Percentiles rank a stretch among this genome's conserved stretches.
Conservation (phyloP, 1,140 invertebrate genomes). For the Vanessa atalanta region DNA sequence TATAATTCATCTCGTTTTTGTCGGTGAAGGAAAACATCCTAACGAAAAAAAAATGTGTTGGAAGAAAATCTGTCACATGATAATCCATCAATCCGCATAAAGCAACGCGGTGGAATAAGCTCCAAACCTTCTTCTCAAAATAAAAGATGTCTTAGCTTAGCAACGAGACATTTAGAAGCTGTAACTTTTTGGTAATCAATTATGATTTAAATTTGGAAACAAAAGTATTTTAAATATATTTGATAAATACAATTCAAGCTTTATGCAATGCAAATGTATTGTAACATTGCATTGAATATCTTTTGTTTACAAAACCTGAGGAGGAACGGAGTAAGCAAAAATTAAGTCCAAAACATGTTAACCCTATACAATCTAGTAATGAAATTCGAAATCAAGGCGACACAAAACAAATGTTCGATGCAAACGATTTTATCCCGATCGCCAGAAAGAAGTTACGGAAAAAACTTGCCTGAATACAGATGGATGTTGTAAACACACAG, state of each 20-base stretch:
- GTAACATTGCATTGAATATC: slow-evolving; percentile 2
- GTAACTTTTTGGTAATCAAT: too few relatives aligned
- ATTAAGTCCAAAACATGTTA: slow-evolving; percentile 35
- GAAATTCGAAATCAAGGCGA: slow-evolving; percentile 72
- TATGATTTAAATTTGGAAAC: too few relatives aligned
- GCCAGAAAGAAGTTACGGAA: slow-evolving; percentile 64
- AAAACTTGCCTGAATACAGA: slow-evolving; percentile 72
- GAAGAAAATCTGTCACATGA: too few relatives aligned
- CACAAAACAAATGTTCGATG: slow-evolving; percentile 61
- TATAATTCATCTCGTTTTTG: too few relatives aligned
- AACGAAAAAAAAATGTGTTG: too few relatives aligned
- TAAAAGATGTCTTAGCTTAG: too few relatives aligned
- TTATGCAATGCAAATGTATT: neutral
- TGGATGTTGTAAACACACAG: slow-evolving; percentile 53
- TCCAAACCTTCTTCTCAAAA: too few relatives aligned
- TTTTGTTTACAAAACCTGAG: slow-evolving; percentile 18
- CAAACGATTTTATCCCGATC: slow-evolving; percentile 68
- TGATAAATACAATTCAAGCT: neutral
- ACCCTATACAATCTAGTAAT: slow-evolving; percentile 47
- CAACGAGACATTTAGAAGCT: too few relatives aligned
- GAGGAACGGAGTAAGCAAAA: slow-evolving; percentile 17
- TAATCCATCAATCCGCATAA: too few relatives aligned
- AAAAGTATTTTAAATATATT: neutral
- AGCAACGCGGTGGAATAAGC: too few relatives aligned
- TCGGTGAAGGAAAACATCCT: too few relatives aligned